Percentiles rank a stretch among this genome's conserved stretches.
phyloP scores from a whole-genome alignment of 2,113 vertebrate genomes.

The Grammomys surdaster region DNA sequence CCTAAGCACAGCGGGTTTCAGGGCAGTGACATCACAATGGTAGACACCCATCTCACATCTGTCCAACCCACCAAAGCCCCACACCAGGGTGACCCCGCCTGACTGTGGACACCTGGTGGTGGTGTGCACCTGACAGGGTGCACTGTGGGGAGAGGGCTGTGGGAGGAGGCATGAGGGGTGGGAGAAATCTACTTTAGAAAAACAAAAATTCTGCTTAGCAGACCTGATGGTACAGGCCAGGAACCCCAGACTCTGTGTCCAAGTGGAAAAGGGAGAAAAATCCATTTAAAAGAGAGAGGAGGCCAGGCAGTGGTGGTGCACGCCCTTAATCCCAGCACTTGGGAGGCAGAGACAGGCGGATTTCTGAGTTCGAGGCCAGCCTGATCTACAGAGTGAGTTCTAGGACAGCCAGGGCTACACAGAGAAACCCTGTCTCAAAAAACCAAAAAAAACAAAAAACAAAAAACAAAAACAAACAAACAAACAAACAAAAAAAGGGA shows the following conservation, averaged over 20 bases:
- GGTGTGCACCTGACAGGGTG: not conserved
- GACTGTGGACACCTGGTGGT: not conserved
- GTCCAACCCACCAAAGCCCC: not conserved
- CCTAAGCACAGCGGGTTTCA: not conserved
- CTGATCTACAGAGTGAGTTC: too few relatives aligned
- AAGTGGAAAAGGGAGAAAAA: not conserved
- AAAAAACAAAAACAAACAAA: too few relatives aligned
- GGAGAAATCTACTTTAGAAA: not conserved
- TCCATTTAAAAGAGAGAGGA: not conserved
- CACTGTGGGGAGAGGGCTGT: too few relatives aligned
- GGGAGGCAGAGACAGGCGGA: too few relatives aligned
- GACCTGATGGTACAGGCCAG: not conserved
- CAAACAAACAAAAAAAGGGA: too few relatives aligned
- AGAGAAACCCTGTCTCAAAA: too few relatives aligned
- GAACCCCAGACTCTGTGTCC: not conserved
- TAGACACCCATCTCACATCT: not conserved
- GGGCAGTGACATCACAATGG: too few relatives aligned
- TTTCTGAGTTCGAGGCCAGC: too few relatives aligned
- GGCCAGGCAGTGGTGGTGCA: too few relatives aligned
- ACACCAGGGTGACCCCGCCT: not conserved
- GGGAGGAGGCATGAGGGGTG: not conserved
- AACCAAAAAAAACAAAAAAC: too few relatives aligned
- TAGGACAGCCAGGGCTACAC: too few relatives aligned
- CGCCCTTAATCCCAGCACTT: too few relatives aligned
- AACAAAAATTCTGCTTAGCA: not conserved